Evolutionary conservation across 2,888 invertebrate genomes (phyloP).

Genomic region (Paralinhomoeus sp.): DNA sequence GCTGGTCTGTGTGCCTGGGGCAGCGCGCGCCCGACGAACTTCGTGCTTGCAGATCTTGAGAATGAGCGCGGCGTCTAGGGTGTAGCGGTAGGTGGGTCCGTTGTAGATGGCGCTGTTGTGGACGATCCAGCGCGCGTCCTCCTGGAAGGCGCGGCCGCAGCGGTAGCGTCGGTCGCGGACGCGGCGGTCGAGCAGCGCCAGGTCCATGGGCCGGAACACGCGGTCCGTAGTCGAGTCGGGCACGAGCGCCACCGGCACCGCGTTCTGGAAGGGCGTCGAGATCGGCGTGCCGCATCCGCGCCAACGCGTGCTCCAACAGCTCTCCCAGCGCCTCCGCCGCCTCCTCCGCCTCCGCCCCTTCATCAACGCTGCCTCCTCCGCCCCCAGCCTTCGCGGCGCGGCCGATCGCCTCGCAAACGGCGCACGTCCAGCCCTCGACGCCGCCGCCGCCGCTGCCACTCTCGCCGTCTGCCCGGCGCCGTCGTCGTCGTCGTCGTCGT

Average conservation of each 20-base stretch:
- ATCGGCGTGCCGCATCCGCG: conserved; percentile 57
- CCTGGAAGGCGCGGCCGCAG: conserved; percentile 63
- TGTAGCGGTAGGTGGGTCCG: conserved; percentile 28
- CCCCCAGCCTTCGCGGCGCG: too few species aligned
- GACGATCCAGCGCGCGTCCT: conserved; percentile 73
- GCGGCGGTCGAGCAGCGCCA: conserved; percentile 42
- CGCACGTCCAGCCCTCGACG: conserved; percentile 51
- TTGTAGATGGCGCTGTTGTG: conserved; percentile 78
- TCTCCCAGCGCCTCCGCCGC: conserved; percentile 54
- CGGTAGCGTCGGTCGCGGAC: conserved; percentile 28
- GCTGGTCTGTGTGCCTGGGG: too few species aligned
- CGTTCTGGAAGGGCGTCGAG: conserved; percentile 52
- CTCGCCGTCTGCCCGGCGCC: too few species aligned
- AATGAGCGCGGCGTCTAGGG: conserved; percentile 43
- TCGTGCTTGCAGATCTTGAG: conserved; percentile 65
- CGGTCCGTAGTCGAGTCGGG: conserved; percentile 57
- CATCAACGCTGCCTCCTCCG: too few species aligned
- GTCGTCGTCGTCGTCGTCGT: too few species aligned
- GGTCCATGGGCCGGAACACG: conserved; percentile 64
- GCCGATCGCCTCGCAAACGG: conserved; percentile 52
- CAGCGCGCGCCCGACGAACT: conserved; percentile 23
- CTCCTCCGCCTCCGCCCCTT: too few species aligned
- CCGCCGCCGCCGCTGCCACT: too few species aligned
- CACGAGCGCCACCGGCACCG: conserved; percentile 46
- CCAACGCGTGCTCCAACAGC: conserved; percentile 51